Conservation (phyloP, 2,888 invertebrate species). For the Xanthia icteritia region DNA sequence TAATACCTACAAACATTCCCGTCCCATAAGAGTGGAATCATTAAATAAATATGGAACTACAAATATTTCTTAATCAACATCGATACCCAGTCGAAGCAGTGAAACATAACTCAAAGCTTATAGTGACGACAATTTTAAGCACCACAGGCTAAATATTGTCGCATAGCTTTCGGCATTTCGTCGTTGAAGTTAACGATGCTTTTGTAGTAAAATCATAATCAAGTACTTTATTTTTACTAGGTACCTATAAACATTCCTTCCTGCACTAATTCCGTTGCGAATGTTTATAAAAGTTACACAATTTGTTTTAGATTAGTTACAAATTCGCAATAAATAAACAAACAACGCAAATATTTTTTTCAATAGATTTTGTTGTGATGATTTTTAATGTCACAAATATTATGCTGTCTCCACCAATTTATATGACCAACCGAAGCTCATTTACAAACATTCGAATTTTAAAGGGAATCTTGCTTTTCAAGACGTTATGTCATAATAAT, state of each 20-base stretch:
- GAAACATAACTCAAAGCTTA: constrained; percentile 8
- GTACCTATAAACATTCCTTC: background rate
- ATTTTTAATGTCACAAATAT: background rate
- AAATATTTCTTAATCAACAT: background rate
- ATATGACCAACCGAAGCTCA: background rate
- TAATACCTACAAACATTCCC: background rate
- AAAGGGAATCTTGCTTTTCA: background rate
- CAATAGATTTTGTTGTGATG: no score
- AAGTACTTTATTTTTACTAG: constrained; percentile 1
- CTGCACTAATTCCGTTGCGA: background rate
- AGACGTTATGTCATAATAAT: background rate
- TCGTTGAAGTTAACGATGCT: constrained; percentile 20
- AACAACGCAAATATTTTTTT: background rate
- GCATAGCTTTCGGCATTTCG: constrained; percentile 24
- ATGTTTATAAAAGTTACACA: background rate
- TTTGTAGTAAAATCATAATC: constrained; percentile 10
- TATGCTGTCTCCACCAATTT: background rate
- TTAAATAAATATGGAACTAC: constrained; percentile 1
- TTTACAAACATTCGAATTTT: background rate
- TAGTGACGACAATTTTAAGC: constrained; percentile 6
- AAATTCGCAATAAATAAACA: background rate
- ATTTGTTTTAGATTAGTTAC: background rate
- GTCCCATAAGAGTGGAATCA: background rate
- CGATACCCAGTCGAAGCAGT: background rate
- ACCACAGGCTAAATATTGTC: constrained; percentile 13